Evolutionary conservation across 2,797 vertebrate genomes (phyloP).

Genomic region (Tympanoctomys barrerae): DNA sequence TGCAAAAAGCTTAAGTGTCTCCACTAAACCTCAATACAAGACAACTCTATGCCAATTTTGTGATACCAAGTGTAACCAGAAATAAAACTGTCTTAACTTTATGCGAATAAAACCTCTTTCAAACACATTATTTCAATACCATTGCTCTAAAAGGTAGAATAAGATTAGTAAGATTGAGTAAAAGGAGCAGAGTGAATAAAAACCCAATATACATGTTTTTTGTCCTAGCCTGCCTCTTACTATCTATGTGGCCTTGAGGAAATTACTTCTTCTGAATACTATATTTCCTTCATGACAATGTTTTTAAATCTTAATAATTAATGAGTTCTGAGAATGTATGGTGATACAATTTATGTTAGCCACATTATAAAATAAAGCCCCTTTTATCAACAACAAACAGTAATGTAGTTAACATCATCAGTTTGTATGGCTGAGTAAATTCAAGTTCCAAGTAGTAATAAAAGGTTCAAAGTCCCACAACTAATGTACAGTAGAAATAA

Average conservation of each 20-base stretch:
- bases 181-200: not conserved
- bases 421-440: constrained; percentile 24
- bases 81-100: constrained; percentile 42
- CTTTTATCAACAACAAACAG: constrained; percentile 9
- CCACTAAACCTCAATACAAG: not conserved
- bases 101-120: constrained; percentile 32
- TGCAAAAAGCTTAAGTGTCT: constrained; percentile 22
- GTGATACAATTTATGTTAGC: constrained; percentile 20
- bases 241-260: not conserved
- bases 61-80: constrained; percentile 35
- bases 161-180: constrained; percentile 19
- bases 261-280: constrained; percentile 44
- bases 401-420: not conserved
- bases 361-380: not conserved
- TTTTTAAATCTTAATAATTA: not conserved
- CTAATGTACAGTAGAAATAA: constrained; percentile 75
- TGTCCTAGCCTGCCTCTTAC: not conserved
- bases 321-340: not conserved
- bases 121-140: constrained; percentile 32
- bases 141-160: not conserved
- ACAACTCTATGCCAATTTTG: constrained; percentile 2
- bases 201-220: constrained; percentile 40
- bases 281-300: constrained; percentile 3
- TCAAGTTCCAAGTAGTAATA: constrained; percentile 37
- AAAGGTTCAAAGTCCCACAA: not conserved